A percentile compares a stretch with the other conserved stretches of the same genome.
These are phyloP conservation scores for Eupithecia insigniata DNA, from an alignment of 2,888 invertebrate species.

Conservation along the genomic window DNA sequence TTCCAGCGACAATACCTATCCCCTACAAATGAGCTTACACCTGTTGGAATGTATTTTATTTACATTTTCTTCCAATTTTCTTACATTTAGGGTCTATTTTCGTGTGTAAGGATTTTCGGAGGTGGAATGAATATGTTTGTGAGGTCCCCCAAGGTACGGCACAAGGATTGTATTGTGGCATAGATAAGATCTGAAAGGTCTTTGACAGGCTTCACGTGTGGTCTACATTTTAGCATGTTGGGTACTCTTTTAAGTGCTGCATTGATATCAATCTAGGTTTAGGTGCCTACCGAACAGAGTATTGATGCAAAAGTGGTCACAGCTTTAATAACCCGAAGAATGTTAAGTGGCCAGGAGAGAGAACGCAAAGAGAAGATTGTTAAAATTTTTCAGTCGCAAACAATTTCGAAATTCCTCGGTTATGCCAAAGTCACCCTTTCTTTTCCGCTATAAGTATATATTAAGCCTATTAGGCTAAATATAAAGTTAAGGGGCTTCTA, in stretches of 20 bases:
- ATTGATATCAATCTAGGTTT: conserved; percentile 28
- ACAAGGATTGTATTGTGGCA: conserved; percentile 62
- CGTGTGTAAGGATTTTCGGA: conserved; percentile 33
- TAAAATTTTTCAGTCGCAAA: not conserved
- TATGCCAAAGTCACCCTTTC: not conserved
- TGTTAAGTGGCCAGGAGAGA: not conserved
- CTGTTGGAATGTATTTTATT: conserved; percentile 43
- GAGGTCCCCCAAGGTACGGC: conserved; percentile 53
- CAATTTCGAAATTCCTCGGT: not conserved
- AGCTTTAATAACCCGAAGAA: not conserved
- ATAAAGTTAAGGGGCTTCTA: not conserved
- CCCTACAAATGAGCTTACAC: conserved; percentile 25
- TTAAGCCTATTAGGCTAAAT: not conserved
- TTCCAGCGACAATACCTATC: conserved; percentile 40
- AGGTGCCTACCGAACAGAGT: conserved; percentile 13
- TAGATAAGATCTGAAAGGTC: conserved; percentile 69
- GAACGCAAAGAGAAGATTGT: not conserved
- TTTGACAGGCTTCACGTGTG: conserved; percentile 69
- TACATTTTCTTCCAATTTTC: conserved; percentile 23
- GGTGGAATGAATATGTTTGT: conserved; percentile 36
- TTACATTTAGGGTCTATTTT: conserved; percentile 46
- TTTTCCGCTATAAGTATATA: not conserved
- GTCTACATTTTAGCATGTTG: conserved; percentile 60
- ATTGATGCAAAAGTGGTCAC: not conserved
- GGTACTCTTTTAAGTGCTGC: conserved; percentile 38